phyloP scores from a whole-genome alignment of 2,888 invertebrate genomes.

The Notodonta dromedarius region DNA sequence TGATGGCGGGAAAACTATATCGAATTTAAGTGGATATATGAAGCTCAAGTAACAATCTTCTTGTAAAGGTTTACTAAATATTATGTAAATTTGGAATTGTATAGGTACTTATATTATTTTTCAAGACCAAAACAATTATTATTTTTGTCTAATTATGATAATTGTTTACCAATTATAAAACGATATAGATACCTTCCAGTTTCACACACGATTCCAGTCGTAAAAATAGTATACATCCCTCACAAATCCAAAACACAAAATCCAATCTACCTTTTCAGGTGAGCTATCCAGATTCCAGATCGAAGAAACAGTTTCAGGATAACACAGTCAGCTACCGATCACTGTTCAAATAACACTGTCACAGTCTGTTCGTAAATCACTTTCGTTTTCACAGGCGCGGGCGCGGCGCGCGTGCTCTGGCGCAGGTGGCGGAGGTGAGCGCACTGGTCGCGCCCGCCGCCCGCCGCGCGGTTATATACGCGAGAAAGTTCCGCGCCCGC shows the following conservation, averaged over 20 bases:
- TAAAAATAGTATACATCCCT: conserved; percentile 20
- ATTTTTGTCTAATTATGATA: background rate
- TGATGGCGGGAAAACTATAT: conserved; percentile 8
- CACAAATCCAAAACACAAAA: conserved; percentile 49
- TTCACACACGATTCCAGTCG: conserved; percentile 25
- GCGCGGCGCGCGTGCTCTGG: conserved; percentile 56
- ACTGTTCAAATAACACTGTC: conserved; percentile 75
- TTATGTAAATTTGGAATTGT: no score
- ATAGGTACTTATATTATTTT: no score
- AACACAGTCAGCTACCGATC: conserved; percentile 77
- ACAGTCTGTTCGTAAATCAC: conserved; percentile 69
- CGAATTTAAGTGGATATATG: background rate
- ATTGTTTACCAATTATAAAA: background rate
- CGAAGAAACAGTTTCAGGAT: conserved; percentile 77
- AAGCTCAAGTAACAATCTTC: no score
- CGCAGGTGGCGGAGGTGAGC: conserved; percentile 45
- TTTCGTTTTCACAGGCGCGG: conserved; percentile 73
- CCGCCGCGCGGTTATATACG: conserved; percentile 72
- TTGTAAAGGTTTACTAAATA: no score
- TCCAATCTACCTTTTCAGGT: conserved; percentile 72
- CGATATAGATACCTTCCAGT: conserved; percentile 16
- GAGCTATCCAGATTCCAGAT: conserved; percentile 57
- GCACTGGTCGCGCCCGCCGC: conserved; percentile 77
- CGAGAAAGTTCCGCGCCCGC: conserved; percentile 78
- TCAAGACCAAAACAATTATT: no score